phyloP scores from a whole-genome alignment of 2,113 vertebrate genomes.

The Cettia cetti region DNA sequence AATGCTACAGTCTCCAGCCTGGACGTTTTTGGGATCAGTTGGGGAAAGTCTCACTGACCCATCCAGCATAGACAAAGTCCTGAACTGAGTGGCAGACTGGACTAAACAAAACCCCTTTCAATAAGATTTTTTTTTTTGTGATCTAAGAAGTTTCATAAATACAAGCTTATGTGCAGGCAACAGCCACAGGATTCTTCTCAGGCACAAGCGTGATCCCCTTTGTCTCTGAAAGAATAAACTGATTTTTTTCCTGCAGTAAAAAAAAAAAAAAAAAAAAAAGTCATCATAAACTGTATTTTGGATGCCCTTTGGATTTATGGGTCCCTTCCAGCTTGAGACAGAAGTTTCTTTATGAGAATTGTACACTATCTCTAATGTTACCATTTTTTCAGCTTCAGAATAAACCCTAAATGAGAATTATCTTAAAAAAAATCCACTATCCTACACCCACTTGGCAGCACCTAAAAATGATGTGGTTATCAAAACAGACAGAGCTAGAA shows the following conservation, averaged over 20 bases:
- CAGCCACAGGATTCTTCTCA: not conserved
- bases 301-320: not conserved
- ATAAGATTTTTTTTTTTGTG: not conserved
- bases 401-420: not conserved
- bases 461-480: not conserved
- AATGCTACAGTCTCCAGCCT: accelerated
- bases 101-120: not conserved
- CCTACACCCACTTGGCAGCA: not conserved
- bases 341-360: not conserved
- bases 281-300: not conserved
- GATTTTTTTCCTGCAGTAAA: not conserved
- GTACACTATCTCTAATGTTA: not conserved
- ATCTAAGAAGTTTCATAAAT: not conserved
- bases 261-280: too few species aligned
- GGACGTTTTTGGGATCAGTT: not conserved
- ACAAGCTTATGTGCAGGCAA: not conserved
- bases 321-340: not conserved
- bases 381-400: not conserved
- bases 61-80: not conserved
- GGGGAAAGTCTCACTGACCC: not conserved
- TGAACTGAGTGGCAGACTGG: not conserved
- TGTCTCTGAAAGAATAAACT: not conserved
- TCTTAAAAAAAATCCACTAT: not conserved
- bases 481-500: not conserved
- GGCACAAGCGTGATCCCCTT: not conserved